Evolutionary conservation across 37 sponge, comb jelly and placozoan species (phyloP), one percentile per base, ranked within the genome.

Genomic region (Mnemiopsis leidyi): DNA sequence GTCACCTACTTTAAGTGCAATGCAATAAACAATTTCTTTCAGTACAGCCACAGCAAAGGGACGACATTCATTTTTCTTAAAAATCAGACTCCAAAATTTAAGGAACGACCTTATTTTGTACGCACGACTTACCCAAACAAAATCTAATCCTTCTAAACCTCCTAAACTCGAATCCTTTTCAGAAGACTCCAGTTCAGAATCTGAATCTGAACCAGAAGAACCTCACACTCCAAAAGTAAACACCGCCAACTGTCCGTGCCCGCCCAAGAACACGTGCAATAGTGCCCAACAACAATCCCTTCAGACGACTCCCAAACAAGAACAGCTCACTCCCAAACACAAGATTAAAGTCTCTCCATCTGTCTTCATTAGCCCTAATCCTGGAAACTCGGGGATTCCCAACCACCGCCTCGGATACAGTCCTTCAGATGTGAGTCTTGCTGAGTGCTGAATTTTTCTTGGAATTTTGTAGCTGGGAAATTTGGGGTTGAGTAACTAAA

Each of bases 281-380:
- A 71, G 73, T 18, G 73, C 29, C 30, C 26, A 0, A 18, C 36
- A 40, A 39, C 28, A 20, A 36, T 0, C 48, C 2, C 24, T 40
- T 1, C 39, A 85, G n/a, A 23, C 36, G 48, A 85, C 90, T 24
- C 90, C 90, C 25, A 26, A 85, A 39, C 90, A 85, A 23, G 25
- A 21, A 29, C 61, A 5, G 13, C 9, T 48, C 61, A 85, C 90
- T 3, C 90, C 90, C 29, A 85, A 85, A 26, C 90, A 85, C 90
- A 85, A 85, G 61, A 85, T 85, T 1, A 85, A 85, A 37, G 90
- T 85, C 0, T 85, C 90, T n/a, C 90, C 90, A 13, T 85, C 90
- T 7, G 90, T 85, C 38, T 85, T 85, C 36, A 38, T 85, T 28
- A 85, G 90, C 35, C 90, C 90, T 85, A 77, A 77, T 77, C 32